Evolutionary conservation across 2,113 vertebrate species (phyloP).

Genomic region (Egretta garzetta): DNA sequence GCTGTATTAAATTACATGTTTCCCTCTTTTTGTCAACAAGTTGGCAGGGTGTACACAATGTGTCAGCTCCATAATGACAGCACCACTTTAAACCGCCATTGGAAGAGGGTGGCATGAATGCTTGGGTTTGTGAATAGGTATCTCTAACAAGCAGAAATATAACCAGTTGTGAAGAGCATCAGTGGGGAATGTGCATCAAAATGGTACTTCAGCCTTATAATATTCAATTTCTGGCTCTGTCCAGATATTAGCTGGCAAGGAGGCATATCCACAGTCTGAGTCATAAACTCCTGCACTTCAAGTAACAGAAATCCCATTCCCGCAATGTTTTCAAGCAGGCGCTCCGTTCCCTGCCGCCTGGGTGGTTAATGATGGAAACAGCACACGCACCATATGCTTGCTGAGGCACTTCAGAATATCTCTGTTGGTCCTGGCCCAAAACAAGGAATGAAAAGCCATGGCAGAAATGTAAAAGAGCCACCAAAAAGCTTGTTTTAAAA

Average conservation of each 20-base stretch:
- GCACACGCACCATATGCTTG: background rate
- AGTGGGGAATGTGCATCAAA: background rate
- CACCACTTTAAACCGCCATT: background rate
- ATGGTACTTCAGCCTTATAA: background rate
- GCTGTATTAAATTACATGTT: slow-evolving; percentile 19
- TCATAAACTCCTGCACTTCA: background rate
- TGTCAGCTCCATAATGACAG: background rate
- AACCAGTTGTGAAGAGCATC: background rate
- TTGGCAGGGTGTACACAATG: background rate
- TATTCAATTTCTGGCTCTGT: background rate
- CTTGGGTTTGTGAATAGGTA: background rate
- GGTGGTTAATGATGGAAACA: slow-evolving; percentile 38
- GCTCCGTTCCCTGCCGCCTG: accelerated
- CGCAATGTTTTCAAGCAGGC: slow-evolving; percentile 7
- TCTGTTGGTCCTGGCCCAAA: background rate
- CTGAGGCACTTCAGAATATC: background rate
- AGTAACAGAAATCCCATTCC: background rate
- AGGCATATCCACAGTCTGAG: background rate
- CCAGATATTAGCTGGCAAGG: background rate
- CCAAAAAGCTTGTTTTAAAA: background rate
- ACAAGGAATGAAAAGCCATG: background rate
- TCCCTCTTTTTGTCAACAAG: slow-evolving; percentile 39
- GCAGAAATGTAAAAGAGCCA: background rate
- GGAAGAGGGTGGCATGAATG: background rate
- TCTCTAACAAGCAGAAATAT: background rate